These are phyloP conservation scores for Microctenopoma lineatum DNA, from an alignment of 2,797 vertebrate genomes.

Conservation along the genomic window DNA sequence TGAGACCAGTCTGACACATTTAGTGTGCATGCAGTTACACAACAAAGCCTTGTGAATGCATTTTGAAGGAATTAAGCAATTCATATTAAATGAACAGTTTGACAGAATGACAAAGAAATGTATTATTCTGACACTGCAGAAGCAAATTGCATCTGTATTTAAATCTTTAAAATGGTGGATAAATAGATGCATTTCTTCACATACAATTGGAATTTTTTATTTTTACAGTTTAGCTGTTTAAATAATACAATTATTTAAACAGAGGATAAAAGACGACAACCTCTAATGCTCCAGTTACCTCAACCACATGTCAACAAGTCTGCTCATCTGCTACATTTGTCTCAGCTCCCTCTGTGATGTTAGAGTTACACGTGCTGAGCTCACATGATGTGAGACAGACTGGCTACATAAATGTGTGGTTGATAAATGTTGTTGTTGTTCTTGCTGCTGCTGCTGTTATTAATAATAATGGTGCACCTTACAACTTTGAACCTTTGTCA, in stretches of 20 bases:
- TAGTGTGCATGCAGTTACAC: not conserved
- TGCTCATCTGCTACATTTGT: too few species aligned
- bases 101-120: not conserved
- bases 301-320: not conserved
- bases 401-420: too few species aligned
- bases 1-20: conserved; percentile 16
- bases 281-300: not conserved
- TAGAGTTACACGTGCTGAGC: not conserved
- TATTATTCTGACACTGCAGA: not conserved
- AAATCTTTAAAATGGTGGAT: not conserved
- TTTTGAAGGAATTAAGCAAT: conserved; percentile 6
- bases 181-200: not conserved
- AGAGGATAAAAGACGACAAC: too few species aligned
- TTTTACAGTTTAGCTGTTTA: too few species aligned
- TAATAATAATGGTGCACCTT: not conserved
- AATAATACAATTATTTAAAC: not conserved
- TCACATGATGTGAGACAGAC: not conserved
- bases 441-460: too few species aligned
- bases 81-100: conserved; percentile 12
- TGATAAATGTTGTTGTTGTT: too few species aligned
- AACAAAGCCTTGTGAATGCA: conserved; percentile 4
- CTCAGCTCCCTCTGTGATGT: not conserved
- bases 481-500: too few species aligned
- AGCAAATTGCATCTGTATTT: too few species aligned
- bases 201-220: not conserved